phyloP scores from a whole-genome alignment of 2,797 vertebrate genomes.

The Podargus strigoides region DNA sequence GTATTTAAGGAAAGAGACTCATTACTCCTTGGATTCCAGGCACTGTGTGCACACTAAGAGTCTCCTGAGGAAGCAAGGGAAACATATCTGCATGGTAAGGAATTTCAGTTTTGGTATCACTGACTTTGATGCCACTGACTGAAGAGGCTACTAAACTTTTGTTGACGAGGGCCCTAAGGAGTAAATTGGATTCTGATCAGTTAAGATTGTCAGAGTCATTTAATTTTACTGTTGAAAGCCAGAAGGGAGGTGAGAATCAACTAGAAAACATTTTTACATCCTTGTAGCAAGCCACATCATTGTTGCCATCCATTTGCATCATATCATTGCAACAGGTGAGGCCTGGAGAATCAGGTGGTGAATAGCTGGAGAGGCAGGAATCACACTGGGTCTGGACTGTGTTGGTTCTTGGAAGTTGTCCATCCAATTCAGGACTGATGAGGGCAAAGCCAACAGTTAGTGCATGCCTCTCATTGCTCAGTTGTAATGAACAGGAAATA shows the following conservation, averaged over 20 bases:
- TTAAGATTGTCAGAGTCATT: not conserved
- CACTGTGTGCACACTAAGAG: not conserved
- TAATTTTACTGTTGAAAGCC: not conserved
- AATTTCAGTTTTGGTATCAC: not conserved
- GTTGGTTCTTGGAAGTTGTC: not conserved
- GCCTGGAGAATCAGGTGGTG: not conserved
- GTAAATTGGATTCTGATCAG: not conserved
- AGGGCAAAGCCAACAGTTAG: not conserved
- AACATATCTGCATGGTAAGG: accelerated
- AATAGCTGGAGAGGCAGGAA: not conserved
- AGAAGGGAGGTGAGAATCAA: not conserved
- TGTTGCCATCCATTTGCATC: not conserved
- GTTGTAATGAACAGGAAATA: not conserved
- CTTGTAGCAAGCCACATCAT: not conserved
- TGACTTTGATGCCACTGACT: not conserved
- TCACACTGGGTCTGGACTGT: not conserved
- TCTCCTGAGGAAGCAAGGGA: not conserved
- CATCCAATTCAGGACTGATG: not conserved
- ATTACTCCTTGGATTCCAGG: not conserved
- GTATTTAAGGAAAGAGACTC: not conserved
- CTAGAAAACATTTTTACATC: not conserved
- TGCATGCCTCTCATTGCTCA: not conserved
- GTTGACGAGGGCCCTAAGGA: not conserved
- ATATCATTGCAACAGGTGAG: not conserved
- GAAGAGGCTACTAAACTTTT: not conserved